Conservation (phyloP, 2,113 vertebrate genomes). For the Antechinus stuartii region DNA sequence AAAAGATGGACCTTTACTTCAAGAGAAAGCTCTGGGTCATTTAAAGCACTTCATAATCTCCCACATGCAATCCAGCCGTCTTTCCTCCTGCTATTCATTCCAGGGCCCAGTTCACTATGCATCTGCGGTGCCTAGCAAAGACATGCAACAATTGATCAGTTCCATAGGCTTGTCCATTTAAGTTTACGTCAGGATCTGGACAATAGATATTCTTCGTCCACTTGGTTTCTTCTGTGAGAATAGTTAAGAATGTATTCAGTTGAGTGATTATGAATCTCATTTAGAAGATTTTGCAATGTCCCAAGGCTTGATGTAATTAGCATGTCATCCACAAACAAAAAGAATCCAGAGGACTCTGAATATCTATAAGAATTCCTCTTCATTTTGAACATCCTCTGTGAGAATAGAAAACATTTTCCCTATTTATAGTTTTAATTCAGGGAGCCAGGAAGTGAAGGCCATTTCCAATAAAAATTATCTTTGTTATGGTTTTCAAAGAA, state of each 20-base stretch:
- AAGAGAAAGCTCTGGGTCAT: background rate
- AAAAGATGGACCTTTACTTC: background rate
- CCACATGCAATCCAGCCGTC: background rate
- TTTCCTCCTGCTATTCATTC: background rate
- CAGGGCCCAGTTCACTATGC: background rate
- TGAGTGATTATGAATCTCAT: background rate
- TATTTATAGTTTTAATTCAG: background rate
- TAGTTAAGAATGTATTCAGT: background rate
- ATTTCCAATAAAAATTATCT: background rate
- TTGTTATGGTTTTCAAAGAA: background rate
- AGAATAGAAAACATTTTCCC: background rate
- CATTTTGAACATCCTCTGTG: background rate
- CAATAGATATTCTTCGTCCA: background rate
- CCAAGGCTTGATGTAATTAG: background rate
- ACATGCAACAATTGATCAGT: background rate
- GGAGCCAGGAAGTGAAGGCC: background rate
- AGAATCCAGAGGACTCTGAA: background rate
- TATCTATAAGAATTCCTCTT: background rate
- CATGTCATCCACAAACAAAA: background rate
- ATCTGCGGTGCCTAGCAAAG: background rate
- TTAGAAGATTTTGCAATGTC: background rate
- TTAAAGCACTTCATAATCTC: background rate
- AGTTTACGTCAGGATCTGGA: background rate
- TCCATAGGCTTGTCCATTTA: background rate
- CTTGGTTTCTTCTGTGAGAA: background rate